phyloP scores from a whole-genome alignment of 2,797 vertebrate species.

The Dermochelys coriacea region DNA sequence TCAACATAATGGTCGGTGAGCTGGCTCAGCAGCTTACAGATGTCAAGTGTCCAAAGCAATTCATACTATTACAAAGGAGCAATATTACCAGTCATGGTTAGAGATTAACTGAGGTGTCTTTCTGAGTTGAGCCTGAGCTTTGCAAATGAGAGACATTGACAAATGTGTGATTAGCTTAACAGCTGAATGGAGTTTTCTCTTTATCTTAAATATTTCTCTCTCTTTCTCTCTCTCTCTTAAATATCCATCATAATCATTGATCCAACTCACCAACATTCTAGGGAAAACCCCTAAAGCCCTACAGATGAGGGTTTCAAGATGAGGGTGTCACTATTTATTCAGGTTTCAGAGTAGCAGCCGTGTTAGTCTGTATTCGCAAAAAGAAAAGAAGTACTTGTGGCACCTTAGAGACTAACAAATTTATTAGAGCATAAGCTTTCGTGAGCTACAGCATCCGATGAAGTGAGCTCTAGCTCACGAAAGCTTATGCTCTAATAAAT shows the following conservation, averaged over 20 bases:
- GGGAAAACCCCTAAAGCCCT: not conserved
- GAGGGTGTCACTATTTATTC: not conserved
- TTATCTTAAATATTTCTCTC: not conserved
- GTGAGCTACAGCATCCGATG: no score
- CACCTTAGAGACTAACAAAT: no score
- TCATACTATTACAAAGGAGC: not conserved
- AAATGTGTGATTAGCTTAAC: not conserved
- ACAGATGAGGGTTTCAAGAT: not conserved
- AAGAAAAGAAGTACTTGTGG: no score
- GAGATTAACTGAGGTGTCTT: not conserved
- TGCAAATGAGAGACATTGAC: not conserved
- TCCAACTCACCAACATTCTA: not conserved
- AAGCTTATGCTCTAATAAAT: no score
- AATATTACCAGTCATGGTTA: not conserved
- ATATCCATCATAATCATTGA: not conserved
- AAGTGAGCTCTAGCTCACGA: no score
- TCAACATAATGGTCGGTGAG: not conserved
- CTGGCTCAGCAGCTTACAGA: accelerated
- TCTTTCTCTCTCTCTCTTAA: no score
- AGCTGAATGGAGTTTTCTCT: not conserved
- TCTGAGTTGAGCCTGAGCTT: not conserved
- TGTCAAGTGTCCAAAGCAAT: not conserved
- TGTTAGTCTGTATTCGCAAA: no score
- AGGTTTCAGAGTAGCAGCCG: no score
- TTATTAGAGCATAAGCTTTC: no score